Conservation (phyloP, 1,140 invertebrate genomes). For the Liolophura sinensis region DNA sequence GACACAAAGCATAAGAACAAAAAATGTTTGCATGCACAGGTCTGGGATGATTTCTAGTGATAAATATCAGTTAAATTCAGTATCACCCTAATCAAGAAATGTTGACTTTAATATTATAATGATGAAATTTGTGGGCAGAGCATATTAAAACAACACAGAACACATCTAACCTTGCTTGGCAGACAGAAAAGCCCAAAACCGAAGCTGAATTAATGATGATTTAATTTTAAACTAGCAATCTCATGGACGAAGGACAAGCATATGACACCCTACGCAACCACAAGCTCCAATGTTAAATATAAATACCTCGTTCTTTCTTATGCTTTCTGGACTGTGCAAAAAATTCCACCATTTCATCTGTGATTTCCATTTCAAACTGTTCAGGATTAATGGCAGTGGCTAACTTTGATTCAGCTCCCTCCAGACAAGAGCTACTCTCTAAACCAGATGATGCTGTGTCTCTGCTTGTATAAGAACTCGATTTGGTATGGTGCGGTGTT, state of each 20-base stretch:
- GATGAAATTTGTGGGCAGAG: neutral
- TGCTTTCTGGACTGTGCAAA: slow-evolving; percentile 66
- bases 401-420: neutral
- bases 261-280: neutral
- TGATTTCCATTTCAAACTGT: slow-evolving; percentile 65
- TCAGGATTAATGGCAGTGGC: slow-evolving; percentile 22
- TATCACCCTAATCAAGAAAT: no score
- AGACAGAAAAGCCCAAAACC: neutral
- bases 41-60: no score
- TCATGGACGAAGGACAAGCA: neutral
- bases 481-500: slow-evolving; percentile 1
- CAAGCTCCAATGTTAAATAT: neutral
- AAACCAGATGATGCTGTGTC: slow-evolving; percentile 10
- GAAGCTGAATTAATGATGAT: neutral
- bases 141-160: neutral
- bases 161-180: neutral
- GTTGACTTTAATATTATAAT: no score
- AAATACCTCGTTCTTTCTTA: slow-evolving; percentile 60
- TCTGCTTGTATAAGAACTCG: neutral
- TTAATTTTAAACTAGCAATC: neutral
- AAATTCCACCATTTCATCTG: slow-evolving; percentile 70
- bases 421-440: slow-evolving; percentile 10
- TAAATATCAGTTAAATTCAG: no score
- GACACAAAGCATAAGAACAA: no score
- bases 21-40: no score